Base-by-base conservation (phyloP, 2,797 vertebrate genomes). In the Spinibarbus caldwelli region DNA sequence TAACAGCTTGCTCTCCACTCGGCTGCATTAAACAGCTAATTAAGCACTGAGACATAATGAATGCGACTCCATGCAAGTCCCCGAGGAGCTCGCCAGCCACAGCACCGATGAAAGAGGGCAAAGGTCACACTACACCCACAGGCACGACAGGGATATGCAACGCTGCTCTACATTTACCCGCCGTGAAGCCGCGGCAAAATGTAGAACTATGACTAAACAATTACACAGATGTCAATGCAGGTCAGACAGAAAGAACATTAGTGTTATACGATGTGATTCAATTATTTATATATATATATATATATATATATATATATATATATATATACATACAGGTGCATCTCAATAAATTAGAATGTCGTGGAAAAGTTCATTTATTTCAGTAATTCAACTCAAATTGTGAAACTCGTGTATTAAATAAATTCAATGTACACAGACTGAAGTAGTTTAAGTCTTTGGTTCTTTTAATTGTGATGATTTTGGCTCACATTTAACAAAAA, bases 51-150 rank as follows among this genome's bases (percentile, higher is more conserved):
- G 76, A 57, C 59, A 12, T 73, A 70, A 67, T 67, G 36, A 80
- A 78, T 78, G 47, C 19, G 75, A 78, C 49, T 84, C 19, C 73
- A 78, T 54, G 47, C 41, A 6, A 75, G 29, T 87, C 82, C 47
- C 70, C 2, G 26, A 76, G 47, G 70, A 81, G 31, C 78, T 57
- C 21, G 26, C 70, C 78, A 80, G 38, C 57, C 26, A 59, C 73
- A 54, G 43, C 82, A 54, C 21, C 10, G n/a, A 54, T 80, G 78
- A 49, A 23, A 77, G 34, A 62, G 71, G 86, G 77, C 79, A 85
- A 82, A 78, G 86, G 72, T 87, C 79, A 87, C 11, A 21, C 45
- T 45, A 38, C 72, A 75, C 86, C 83, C 86, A 77, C 71, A 77
- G 82, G 82, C 83, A 77, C 47, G 66, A 73, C 62, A 67, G 52